Base-by-base conservation (phyloP, 2,113 vertebrate species). In the Connochaetes taurinus region DNA sequence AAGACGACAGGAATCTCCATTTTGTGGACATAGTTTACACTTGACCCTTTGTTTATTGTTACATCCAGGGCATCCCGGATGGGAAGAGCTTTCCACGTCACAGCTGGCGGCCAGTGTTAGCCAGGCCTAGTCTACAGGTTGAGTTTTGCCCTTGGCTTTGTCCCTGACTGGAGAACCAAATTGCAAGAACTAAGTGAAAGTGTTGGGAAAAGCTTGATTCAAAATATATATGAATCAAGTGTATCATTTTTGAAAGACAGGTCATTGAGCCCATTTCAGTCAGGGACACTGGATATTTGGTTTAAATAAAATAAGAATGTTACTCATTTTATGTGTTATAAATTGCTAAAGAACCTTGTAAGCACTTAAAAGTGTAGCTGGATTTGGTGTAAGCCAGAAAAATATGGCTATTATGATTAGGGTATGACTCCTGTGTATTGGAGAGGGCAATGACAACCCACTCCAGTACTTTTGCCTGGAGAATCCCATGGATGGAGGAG, bases 331-430 rank as follows among this genome's bases (percentile, higher is more conserved):
- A 21, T 80, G 29, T 92, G 60, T 53, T 96, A 83, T 76, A 93
- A 87, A 80, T 93, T 50, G 95, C 15, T 92, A 14, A 91, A 96
- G 84, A 92, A 45, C 21, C n/a, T 29, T 19, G 15, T 15, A 78
- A 43, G 60, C 45, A 58, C 23, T 90, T 95, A 17, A 58, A 87
- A 84, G 31, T 67, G 58, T 87, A 62, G 3, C 50, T 95, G 55
- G 7, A 91, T 97, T 94, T 86, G 31, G 86, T 93, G n/a, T 64
- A 92, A 33, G 47, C 52, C 81, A 58, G 60, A 96, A 50, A 87
- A 93, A 50, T 90, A 74, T 0, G 21, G 2, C 71, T 94, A 1
- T 80, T 76, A 62, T 6, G 0, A 27, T 76, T 33, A 83, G 55
- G 55, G 2, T 9, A 82, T 96, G 47, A 71, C 40, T 45, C 53